These are phyloP conservation scores for Hemicrepidius hirtus DNA, from an alignment of 2,888 invertebrate species.

Conservation along the genomic window DNA sequence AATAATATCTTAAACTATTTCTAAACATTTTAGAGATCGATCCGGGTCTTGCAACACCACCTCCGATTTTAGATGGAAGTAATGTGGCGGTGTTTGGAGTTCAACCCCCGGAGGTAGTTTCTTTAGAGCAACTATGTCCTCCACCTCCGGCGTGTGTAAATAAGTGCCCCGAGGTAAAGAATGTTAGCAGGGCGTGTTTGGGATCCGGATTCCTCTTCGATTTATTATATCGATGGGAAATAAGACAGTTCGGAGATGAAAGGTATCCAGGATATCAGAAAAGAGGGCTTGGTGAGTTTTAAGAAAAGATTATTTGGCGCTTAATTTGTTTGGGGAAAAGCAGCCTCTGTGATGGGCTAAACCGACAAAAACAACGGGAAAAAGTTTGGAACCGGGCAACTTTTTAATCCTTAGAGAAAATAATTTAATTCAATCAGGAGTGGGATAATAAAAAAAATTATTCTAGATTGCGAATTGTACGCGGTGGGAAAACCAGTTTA, in stretches of 20 bases:
- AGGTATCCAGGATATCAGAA: slow-evolving; percentile 76
- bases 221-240: slow-evolving; percentile 74
- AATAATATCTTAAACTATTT: not conserved
- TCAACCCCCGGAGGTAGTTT: slow-evolving; percentile 76
- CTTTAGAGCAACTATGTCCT: slow-evolving; percentile 78
- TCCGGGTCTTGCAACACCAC: slow-evolving; percentile 73
- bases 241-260: slow-evolving; percentile 76
- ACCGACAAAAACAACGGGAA: no score
- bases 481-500: slow-evolving; percentile 96
- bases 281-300: slow-evolving; percentile 70
- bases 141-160: slow-evolving; percentile 75
- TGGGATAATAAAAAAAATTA: no score
- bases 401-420: slow-evolving; percentile 41
- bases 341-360: no score
- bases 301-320: slow-evolving; percentile 45
- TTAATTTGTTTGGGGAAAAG: no score
- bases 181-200: slow-evolving; percentile 69
- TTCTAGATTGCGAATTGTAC: slow-evolving; percentile 86
- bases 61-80: slow-evolving; percentile 64
- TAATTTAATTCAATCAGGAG: not conserved
- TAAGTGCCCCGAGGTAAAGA: slow-evolving; percentile 76
- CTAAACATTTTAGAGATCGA: slow-evolving; percentile 67
- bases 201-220: slow-evolving; percentile 76
- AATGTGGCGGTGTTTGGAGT: slow-evolving; percentile 74
- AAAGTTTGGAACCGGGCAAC: no score